Base-by-base conservation (phyloP, 2,888 invertebrate species). In the Drosophila lutescens region DNA sequence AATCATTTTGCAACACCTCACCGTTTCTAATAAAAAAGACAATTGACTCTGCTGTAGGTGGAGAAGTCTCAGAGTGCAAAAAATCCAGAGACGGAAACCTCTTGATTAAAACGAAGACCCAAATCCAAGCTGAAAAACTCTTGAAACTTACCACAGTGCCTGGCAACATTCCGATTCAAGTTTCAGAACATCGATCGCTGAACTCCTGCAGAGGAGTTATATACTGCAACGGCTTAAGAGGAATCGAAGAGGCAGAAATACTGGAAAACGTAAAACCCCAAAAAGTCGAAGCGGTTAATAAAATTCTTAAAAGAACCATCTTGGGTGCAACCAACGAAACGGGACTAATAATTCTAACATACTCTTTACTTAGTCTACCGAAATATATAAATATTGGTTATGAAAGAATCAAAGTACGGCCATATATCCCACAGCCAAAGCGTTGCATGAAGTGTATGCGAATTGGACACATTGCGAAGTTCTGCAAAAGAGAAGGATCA, bases 51-150 rank as follows among this genome's bases (percentile, higher is more conserved):
- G 23, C 34, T 13, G 4, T 34, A 17, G 49, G 34, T 34, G 17
- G 12, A 50, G 4, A 17, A 50, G 4, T 50, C 17, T 34, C 17
- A n/a, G 32, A 32, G 1, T 50, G 34, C 12, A 17, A 34, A 17
- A 50, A 34, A 17, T 20, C 12, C 13, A 20, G 17, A 50, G 49
- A 34, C 49, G 34, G 49, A 34, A 50, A 50, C 34, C 49, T 20
- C 12, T 13, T 50, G 17, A 17, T 50, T 7, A 50, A 50, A 50
- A 50, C 26, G 32, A 4, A 32, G 17, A 49, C 4, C 13, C 1
- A 38, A n/a, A 1, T 2, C 6, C 38, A 38, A 49, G 17, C 34
- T 5, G 1, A 30, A 10, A 47, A 47, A 47, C 47, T 49, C 30
- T 5, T 46, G 7, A 46, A 46, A 46, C 26, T 46, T 8, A 46